Percentiles rank a stretch among this genome's conserved stretches.
Evolutionary conservation across 2,888 invertebrate genomes (phyloP).

Genomic region (Platycnemis pennipes): DNA sequence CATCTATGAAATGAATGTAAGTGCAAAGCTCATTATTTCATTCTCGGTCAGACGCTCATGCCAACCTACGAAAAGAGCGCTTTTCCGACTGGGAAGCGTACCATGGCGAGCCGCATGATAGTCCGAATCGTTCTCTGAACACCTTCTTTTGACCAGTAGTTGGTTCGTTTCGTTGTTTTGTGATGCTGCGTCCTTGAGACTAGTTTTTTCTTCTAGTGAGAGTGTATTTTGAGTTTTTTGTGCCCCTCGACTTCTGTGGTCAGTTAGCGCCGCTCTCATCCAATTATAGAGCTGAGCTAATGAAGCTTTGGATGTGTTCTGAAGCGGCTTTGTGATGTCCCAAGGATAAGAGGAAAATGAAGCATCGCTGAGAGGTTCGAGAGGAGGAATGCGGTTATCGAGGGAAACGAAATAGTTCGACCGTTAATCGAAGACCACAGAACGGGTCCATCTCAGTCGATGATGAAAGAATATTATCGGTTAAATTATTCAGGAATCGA

Average conservation of each 20-base stretch:
- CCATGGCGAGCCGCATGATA: not conserved
- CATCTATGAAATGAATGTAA: too few species aligned
- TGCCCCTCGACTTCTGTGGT: not conserved
- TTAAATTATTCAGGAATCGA: too few species aligned
- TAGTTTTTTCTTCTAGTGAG: not conserved
- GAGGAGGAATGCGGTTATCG: not conserved
- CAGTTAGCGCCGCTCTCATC: conserved; percentile 26
- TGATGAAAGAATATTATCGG: not conserved
- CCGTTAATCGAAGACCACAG: not conserved
- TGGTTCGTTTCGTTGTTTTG: not conserved
- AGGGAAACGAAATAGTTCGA: not conserved
- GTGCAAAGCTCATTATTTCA: too few species aligned
- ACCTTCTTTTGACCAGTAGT: not conserved
- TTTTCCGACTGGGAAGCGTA: not conserved
- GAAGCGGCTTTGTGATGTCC: not conserved
- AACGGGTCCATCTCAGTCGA: not conserved
- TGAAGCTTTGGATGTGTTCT: not conserved
- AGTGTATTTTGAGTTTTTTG: not conserved
- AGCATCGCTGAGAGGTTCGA: not conserved
- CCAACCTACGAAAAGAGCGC: not conserved
- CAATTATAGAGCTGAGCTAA: conserved; percentile 26
- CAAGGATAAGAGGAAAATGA: not conserved
- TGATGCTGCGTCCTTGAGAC: not conserved
- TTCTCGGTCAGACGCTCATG: too few species aligned
- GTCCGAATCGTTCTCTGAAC: not conserved